Evolutionary conservation across 2,797 vertebrate genomes (phyloP).

Genomic region (Phrynocephalus guinanensis): DNA sequence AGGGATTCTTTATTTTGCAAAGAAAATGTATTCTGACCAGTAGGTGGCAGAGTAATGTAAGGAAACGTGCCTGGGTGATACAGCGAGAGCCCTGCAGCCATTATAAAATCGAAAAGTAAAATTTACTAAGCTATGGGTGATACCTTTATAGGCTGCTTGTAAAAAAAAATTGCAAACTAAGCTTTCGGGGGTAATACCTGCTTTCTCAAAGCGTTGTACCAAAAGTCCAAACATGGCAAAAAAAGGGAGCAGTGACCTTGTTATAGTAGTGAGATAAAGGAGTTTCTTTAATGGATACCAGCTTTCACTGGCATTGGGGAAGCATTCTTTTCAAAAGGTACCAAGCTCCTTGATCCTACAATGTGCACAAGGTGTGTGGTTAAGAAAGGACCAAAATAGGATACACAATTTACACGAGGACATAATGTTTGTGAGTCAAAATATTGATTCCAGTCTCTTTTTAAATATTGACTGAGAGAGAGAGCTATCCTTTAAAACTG

Average conservation of each 20-base stretch:
- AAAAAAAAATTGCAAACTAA: too few species aligned
- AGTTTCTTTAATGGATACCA: background rate
- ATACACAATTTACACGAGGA: background rate
- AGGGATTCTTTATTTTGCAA: too few species aligned
- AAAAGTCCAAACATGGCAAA: too few species aligned
- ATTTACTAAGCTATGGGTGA: background rate
- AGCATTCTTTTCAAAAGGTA: background rate
- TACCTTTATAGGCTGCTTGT: too few species aligned
- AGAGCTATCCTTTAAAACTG: background rate
- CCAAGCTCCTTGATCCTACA: background rate
- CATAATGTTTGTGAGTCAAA: background rate
- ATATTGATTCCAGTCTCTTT: background rate
- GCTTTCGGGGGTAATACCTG: too few species aligned
- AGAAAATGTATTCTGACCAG: background rate
- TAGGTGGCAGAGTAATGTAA: conserved; percentile 51
- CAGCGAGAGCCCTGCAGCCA: background rate
- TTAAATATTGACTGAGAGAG: background rate
- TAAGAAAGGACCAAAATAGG: background rate
- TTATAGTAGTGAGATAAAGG: background rate
- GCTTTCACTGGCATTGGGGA: background rate
- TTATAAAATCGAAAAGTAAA: too few species aligned
- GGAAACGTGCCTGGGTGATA: background rate
- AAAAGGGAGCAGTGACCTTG: too few species aligned
- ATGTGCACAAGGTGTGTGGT: background rate
- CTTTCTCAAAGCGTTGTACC: too few species aligned